Conservation (phyloP, 2,113 vertebrate genomes). For the Heliornis fulica region DNA sequence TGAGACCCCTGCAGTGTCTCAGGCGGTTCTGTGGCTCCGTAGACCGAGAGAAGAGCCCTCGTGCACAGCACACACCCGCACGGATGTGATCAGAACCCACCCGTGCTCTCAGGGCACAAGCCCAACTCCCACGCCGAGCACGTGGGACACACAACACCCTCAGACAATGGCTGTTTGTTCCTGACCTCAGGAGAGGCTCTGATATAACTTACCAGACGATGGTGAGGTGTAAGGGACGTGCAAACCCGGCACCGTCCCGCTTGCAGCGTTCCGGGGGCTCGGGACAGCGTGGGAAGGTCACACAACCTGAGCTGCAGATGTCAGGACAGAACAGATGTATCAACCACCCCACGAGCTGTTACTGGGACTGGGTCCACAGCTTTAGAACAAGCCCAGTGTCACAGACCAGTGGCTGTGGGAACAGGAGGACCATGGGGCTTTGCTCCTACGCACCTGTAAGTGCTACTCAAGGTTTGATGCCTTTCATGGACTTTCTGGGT, state of each 20-base stretch:
- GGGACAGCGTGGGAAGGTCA: neutral
- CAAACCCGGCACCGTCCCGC: neutral
- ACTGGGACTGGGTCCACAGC: neutral
- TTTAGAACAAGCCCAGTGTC: neutral
- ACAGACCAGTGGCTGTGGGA: accelerated
- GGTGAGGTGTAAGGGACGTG: neutral
- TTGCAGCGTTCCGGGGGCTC: neutral
- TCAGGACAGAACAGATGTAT: neutral
- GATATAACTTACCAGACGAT: conserved; percentile 50
- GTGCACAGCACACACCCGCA: neutral
- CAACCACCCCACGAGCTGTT: neutral
- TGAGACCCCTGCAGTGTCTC: neutral
- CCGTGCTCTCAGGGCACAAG: neutral
- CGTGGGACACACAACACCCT: neutral
- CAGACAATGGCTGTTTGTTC: conserved; percentile 58
- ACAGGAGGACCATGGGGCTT: neutral
- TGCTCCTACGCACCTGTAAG: neutral
- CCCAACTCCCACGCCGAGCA: neutral
- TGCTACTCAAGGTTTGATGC: accelerated
- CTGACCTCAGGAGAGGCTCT: conserved; percentile 4
- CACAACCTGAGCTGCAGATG: neutral
- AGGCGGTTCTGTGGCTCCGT: neutral
- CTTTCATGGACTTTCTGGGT: neutral
- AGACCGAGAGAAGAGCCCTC: neutral
- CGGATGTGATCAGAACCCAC: neutral